Conservation (phyloP, 2,888 invertebrate species). For the Bruchidius siliquastri region DNA sequence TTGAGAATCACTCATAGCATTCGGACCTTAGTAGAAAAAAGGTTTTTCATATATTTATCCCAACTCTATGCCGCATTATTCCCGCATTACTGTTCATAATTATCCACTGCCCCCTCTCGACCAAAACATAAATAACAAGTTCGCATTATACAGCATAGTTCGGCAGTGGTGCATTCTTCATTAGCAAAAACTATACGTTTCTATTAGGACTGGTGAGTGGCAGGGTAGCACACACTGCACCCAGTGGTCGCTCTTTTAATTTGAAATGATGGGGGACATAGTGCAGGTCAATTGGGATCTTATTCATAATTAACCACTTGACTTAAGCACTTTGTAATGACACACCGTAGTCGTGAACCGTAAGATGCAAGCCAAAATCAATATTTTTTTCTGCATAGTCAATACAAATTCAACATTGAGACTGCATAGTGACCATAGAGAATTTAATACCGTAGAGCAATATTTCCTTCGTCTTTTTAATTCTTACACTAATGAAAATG, state of each 20-base stretch:
- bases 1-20: too few relatives aligned
- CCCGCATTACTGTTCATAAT: background rate
- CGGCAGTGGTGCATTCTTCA: conserved; percentile 41
- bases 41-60: background rate
- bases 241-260: conserved; percentile 29
- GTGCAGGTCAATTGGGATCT: background rate
- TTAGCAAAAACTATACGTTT: conserved; percentile 48
- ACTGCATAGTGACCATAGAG: too few relatives aligned
- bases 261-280: conserved; percentile 27
- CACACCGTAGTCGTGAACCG: too few relatives aligned
- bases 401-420: too few relatives aligned
- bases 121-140: background rate
- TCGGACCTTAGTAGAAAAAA: too few relatives aligned
- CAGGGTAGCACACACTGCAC: conserved; percentile 18
- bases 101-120: background rate
- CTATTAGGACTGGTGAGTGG: conserved; percentile 42
- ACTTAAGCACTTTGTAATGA: too few relatives aligned
- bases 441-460: too few relatives aligned
- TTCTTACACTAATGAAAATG: too few relatives aligned
- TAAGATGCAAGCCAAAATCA: too few relatives aligned
- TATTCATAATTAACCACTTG: too few relatives aligned
- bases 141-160: background rate
- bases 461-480: too few relatives aligned
- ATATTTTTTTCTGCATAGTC: too few relatives aligned
- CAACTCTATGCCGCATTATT: background rate